Evolutionary conservation across 2,797 vertebrate species (phyloP), one percentile per base, ranked within the genome.

Genomic region (Hafferia zeledoni): DNA sequence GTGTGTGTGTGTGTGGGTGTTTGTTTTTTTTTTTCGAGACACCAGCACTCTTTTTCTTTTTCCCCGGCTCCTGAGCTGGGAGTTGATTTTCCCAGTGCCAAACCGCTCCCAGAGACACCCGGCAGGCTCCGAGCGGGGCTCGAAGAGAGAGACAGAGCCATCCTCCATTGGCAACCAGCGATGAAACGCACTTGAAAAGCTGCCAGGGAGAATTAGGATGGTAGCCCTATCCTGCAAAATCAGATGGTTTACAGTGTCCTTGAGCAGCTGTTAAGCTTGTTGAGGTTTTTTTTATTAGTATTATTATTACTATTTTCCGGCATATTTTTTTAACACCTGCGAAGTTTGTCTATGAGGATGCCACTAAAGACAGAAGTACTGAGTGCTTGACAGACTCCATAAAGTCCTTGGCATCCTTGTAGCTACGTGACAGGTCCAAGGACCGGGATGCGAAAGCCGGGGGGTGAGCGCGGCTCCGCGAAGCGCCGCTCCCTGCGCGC

Each of bases 261-360:
- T 44, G 92, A 97, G 83, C 96, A 97, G 94, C 96, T 97, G 95
- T 94, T 95, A 85, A 71, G 93, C 97, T 95, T 91, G 88, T 82
- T 93, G 83, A 65, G 10, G 0, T 23, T 84, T 89, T 89, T 59
- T 61, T 70, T 86, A 88, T 69, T 94, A 75, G 68, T 94, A 91
- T 81, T 87, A 80, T 79, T 86, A 84, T 49, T 87, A 95, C 33
- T 94, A 64, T 95, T 95, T 89, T 39, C 91, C 33, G 70, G 78
- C 91, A 59, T 86, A 61, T 94, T 63, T 93, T 95, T 93, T 92
- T 97, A 97, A 94, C 97, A 97, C 95, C 95, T 97, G 94, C 52
- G 78, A 97, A 86, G 87, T 97, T 95, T 96, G 92, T 94, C 95
- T 95, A 89, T 57, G 96, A 91, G 96, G 93, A 96, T 96, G 95